Base-by-base conservation (phyloP, 2,888 invertebrate genomes). In the Tipula vernalis region DNA sequence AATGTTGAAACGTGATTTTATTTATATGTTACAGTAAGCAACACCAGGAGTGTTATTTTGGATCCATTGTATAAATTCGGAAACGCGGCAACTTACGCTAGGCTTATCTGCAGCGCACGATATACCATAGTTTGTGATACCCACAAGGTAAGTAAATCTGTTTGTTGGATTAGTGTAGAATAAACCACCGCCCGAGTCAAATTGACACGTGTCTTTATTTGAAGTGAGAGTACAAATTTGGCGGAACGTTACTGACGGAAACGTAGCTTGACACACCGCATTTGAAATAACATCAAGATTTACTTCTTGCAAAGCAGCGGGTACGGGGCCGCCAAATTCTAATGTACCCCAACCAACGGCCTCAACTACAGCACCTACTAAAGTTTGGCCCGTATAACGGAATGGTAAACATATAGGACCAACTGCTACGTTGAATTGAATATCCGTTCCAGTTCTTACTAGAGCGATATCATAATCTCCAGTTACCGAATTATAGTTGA, bases 141-240 rank as follows among this genome's bases (percentile, higher is more conserved):
- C 95, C 0, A 93, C 87, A 36, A 89, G 13, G 88, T 91, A 92
- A 0, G 92, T 88, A 1, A 91, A 89, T 0, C 91, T 91, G 0
- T 90, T 91, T 0, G 87, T 28, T 0, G 89, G 88, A 88, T 94
- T 93, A 86, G 91, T 90, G 92, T 93, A 94, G 0, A 94, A 89
- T 0, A 92, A 87, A 0, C 94, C 94, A 0, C 94, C 94, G 2
- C 95, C 95, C 5, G 94, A 93, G 89, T 94, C 91, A 87, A 89
- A 89, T 90, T 91, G 93, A 87, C 94, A 94, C 0, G 93, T 90
- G 88, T 94, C 94, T 87, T 90, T 92, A 15, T 89, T 89, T n/a
- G 86, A 83, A 0, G 88, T 86, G 86, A 88, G 91, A 0, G 93
- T 92, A 87, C 93, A 93, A 5, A 93, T 87, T 86, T 89, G 89